Evolutionary conservation across 2,797 vertebrate species (phyloP).

Genomic region (Lagodon rhomboides): DNA sequence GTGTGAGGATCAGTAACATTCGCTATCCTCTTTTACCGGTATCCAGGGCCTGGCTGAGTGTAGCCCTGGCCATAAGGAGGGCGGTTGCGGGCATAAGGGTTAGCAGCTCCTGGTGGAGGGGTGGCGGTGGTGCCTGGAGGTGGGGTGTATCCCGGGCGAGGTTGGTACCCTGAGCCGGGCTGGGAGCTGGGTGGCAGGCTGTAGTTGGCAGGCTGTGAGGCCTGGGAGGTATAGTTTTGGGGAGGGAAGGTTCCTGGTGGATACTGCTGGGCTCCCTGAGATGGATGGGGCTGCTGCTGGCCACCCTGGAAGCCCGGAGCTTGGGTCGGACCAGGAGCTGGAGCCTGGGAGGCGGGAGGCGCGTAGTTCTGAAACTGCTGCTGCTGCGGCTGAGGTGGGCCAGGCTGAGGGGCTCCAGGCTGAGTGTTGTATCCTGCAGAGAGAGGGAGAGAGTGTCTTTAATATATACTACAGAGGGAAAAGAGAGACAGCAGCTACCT

Average conservation of each 20-base stretch:
- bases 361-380: slow-evolving; percentile 96
- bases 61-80: slow-evolving; percentile 95
- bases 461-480: background rate
- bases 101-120: slow-evolving; percentile 91
- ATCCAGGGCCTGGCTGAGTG: slow-evolving; percentile 95
- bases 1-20: slow-evolving; percentile 57
- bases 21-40: slow-evolving; percentile 84
- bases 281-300: slow-evolving; percentile 86
- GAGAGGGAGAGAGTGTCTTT: background rate
- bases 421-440: slow-evolving; percentile 93
- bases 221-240: slow-evolving; percentile 94
- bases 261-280: slow-evolving; percentile 92
- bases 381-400: slow-evolving; percentile 84
- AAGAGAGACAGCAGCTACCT: background rate
- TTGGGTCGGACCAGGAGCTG: slow-evolving; percentile 79
- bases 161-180: slow-evolving; percentile 89
- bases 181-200: slow-evolving; percentile 90
- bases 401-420: slow-evolving; percentile 82
- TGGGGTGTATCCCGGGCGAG: slow-evolving; percentile 92
- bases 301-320: slow-evolving; percentile 85
- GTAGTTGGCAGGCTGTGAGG: slow-evolving; percentile 92
- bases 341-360: slow-evolving; percentile 90
- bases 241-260: slow-evolving; percentile 90
- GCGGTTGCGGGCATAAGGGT: slow-evolving; percentile 95
- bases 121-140: slow-evolving; percentile 91